Evolutionary conservation across 2,113 vertebrate genomes (phyloP).

Genomic region (Cyanistes caeruleus): DNA sequence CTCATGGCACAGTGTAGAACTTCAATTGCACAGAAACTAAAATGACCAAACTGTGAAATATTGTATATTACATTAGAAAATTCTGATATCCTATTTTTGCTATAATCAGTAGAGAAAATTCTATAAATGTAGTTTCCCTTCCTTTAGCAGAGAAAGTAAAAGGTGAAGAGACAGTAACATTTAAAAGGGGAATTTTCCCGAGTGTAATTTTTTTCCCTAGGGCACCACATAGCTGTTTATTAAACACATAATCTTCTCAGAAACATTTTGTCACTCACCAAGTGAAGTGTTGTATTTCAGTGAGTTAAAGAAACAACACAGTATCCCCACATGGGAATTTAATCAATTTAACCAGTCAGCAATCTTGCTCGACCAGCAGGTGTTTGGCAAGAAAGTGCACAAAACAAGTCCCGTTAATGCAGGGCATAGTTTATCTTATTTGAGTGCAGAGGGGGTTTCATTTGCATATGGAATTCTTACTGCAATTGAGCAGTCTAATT

Average conservation of each 20-base stretch:
- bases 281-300: background rate
- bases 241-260: background rate
- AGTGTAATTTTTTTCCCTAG: background rate
- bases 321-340: background rate
- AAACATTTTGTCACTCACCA: background rate
- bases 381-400: conserved; percentile 10
- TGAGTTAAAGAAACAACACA: background rate
- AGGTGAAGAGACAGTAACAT: background rate
- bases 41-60: background rate
- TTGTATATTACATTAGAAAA: background rate
- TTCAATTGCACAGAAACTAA: background rate
- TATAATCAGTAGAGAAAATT: background rate
- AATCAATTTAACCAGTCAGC: conserved; percentile 34
- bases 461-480: background rate
- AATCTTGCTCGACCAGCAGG: conserved; percentile 32
- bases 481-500: background rate
- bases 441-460: background rate
- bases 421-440: conserved; percentile 17
- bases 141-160: background rate
- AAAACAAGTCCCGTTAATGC: conserved; percentile 16
- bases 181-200: background rate
- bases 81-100: background rate
- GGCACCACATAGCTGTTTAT: background rate
- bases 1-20: background rate
- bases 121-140: background rate